Evolutionary conservation across 2,888 invertebrate genomes (phyloP).

Genomic region (Priocnemis perturbator): DNA sequence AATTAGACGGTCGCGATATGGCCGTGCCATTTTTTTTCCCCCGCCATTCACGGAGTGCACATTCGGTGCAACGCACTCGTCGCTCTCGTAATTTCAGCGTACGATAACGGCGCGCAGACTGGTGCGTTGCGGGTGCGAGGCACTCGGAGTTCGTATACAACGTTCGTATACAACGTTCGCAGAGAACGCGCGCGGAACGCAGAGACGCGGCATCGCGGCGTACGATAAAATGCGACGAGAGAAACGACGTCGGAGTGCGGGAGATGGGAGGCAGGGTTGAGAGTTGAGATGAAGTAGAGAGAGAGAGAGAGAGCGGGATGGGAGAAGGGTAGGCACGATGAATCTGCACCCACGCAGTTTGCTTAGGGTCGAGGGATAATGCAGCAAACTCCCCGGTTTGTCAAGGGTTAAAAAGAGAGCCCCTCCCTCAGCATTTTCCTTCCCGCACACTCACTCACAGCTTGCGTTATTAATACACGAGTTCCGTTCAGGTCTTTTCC

Average conservation of each 20-base stretch:
- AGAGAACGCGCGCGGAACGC: not conserved
- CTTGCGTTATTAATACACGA: conserved; percentile 61
- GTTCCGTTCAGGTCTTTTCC: conserved; percentile 47
- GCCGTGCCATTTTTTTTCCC: no score
- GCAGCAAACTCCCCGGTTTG: conserved; percentile 48
- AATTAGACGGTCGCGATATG: no score
- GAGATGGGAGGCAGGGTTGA: conserved; percentile 19
- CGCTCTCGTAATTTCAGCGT: no score
- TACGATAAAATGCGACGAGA: conserved; percentile 3
- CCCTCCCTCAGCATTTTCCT: conserved; percentile 31
- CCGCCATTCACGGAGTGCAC: no score
- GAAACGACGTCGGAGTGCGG: not conserved
- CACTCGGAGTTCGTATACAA: no score
- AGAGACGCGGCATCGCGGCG: not conserved
- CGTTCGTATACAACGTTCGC: no score
- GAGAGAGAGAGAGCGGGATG: conserved; percentile 12
- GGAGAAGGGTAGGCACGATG: conserved; percentile 30
- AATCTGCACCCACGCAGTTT: conserved; percentile 54
- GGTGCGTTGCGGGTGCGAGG: no score
- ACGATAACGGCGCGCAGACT: no score
- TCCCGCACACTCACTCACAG: conserved; percentile 36
- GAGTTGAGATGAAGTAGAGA: not conserved
- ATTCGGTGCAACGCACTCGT: no score
- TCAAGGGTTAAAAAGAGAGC: conserved; percentile 59
- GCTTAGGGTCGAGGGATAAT: conserved; percentile 57